A percentile compares a stretch with the other conserved stretches of the same genome.
Evolutionary conservation across 2,797 vertebrate species (phyloP).

Genomic region (Austrolebias charrua): DNA sequence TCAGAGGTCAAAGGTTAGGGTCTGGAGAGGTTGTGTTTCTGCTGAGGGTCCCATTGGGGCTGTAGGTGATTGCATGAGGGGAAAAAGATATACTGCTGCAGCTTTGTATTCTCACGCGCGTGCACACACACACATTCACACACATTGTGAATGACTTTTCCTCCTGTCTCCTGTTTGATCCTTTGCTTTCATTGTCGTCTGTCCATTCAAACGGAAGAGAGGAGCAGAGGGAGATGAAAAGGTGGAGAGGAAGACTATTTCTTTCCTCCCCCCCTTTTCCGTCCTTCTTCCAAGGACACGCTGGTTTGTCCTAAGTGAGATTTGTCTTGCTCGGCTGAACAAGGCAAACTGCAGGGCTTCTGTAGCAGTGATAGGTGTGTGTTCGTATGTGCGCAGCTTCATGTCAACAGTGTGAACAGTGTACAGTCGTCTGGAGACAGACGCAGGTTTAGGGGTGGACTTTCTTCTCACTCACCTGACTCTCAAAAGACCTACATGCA

Average conservation of each 20-base stretch:
- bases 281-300: slow-evolving; percentile 50
- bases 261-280: slow-evolving; percentile 38
- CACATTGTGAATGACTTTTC: slow-evolving; percentile 50
- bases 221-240: slow-evolving; percentile 57
- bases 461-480: slow-evolving; percentile 63
- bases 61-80: slow-evolving; percentile 55
- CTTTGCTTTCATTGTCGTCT: slow-evolving; percentile 55
- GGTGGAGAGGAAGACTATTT: slow-evolving; percentile 45
- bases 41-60: slow-evolving; percentile 69
- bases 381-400: slow-evolving; percentile 39
- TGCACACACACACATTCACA: slow-evolving; percentile 17
- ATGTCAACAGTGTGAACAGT: slow-evolving; percentile 50
- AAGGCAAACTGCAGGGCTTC: slow-evolving; percentile 72
- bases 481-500: slow-evolving; percentile 46
- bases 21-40: slow-evolving; percentile 77
- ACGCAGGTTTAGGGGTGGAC: slow-evolving; percentile 62
- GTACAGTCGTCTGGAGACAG: slow-evolving; percentile 60
- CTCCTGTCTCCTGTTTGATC: slow-evolving; percentile 61
- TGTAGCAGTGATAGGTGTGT: slow-evolving; percentile 73
- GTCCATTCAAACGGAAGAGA: slow-evolving; percentile 69
- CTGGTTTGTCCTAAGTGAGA: slow-evolving; percentile 71
- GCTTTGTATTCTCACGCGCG: slow-evolving; percentile 34
- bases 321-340: slow-evolving; percentile 76
- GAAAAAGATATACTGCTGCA: slow-evolving; percentile 59
- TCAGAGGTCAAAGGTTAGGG: slow-evolving; percentile 77